Conservation (phyloP, 2,797 vertebrate species). For the Sebastes itinus region DNA sequence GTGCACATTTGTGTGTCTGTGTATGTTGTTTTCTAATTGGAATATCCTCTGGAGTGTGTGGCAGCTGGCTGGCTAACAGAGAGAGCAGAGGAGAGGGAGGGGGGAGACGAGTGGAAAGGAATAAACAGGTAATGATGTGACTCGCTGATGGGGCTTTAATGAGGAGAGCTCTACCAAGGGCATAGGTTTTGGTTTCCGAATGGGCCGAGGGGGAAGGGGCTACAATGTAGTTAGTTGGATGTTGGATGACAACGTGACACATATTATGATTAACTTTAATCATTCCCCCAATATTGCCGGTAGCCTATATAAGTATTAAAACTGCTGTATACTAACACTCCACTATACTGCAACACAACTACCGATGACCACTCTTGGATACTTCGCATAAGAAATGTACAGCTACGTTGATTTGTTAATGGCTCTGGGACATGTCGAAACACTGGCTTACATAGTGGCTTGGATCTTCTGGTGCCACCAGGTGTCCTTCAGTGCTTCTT, state of each 20-base stretch:
- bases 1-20: constrained; percentile 59
- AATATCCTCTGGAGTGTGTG: constrained; percentile 74
- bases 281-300: background rate
- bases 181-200: constrained; percentile 41
- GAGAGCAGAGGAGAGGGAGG: constrained; percentile 53
- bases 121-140: constrained; percentile 79
- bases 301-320: background rate
- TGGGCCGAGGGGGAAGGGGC: background rate
- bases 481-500: background rate
- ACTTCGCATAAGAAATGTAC: background rate
- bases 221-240: constrained; percentile 13
- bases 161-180: constrained; percentile 60
- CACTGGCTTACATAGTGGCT: background rate
- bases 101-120: constrained; percentile 51
- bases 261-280: constrained; percentile 22
- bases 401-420: background rate
- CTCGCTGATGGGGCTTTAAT: constrained; percentile 75
- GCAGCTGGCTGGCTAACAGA: constrained; percentile 72
- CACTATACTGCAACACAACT: background rate
- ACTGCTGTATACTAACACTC: background rate
- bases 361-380: background rate
- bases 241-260: constrained; percentile 3
- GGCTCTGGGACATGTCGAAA: background rate
- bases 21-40: constrained; percentile 70
- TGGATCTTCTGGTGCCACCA: too few species aligned